Percentiles rank a stretch among this genome's conserved stretches.
Conservation (phyloP, 2,888 invertebrate genomes). For the Eulithis prunata region DNA sequence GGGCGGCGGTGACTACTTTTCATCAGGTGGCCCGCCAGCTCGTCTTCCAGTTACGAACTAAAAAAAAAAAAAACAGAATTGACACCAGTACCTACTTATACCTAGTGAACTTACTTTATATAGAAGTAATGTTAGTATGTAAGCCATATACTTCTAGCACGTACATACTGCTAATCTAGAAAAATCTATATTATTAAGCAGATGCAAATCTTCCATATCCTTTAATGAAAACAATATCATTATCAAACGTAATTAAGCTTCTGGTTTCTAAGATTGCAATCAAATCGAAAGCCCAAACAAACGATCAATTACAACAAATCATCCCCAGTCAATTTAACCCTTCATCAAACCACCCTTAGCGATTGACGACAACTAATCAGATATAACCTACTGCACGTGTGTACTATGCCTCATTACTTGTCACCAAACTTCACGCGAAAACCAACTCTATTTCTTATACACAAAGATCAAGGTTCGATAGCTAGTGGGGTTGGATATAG, state of each 20-base stretch:
- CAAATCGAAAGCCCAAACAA: conserved; percentile 42
- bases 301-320: conserved; percentile 72
- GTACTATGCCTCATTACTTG: conserved; percentile 62
- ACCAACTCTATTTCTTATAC: neutral
- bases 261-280: conserved; percentile 15
- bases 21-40: no score
- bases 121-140: no score
- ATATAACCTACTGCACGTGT: conserved; percentile 74
- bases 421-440: conserved; percentile 20
- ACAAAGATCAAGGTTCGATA: conserved; percentile 21
- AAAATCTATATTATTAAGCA: no score
- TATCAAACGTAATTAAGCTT: neutral
- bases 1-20: no score
- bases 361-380: conserved; percentile 54
- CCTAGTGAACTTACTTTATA: no score
- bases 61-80: no score
- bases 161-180: no score
- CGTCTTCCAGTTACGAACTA: no score
- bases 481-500: conserved; percentile 5
- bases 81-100: no score
- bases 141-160: no score
- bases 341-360: conserved; percentile 48
- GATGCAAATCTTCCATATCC: no score
- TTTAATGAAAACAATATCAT: no score
- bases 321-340: conserved; percentile 75